Percentiles rank a stretch among this genome's conserved stretches.
Conservation (phyloP, 2,113 vertebrate species). For the Holacanthus passer region DNA sequence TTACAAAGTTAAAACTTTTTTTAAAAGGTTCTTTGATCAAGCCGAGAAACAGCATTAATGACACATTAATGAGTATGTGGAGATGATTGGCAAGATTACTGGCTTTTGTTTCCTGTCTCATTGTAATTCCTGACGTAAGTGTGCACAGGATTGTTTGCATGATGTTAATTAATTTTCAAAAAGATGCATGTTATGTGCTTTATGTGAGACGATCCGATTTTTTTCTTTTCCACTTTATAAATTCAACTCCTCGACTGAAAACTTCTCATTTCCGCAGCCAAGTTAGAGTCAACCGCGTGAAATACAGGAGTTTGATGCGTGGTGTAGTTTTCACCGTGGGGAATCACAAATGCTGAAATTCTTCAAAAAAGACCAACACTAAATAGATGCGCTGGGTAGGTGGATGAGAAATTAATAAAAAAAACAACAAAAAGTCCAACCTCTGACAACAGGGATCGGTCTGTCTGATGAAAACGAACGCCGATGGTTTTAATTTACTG, state of each 20-base stretch:
- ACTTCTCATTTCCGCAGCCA: constrained; percentile 17
- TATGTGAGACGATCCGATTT: not conserved
- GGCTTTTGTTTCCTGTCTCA: constrained; percentile 8
- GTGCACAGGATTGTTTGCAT: constrained; percentile 1
- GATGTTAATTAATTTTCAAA: constrained; percentile 1
- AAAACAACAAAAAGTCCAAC: constrained; percentile 17
- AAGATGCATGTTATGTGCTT: not conserved
- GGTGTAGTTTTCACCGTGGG: constrained; percentile 34
- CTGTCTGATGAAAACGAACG: constrained; percentile 71
- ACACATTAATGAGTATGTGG: constrained; percentile 42
- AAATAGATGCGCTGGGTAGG: constrained; percentile 49
- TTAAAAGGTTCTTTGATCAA: constrained; percentile 50
- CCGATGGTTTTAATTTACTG: constrained; percentile 77
- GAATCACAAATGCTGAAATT: constrained; percentile 49
- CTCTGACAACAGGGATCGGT: constrained; percentile 67
- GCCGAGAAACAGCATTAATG: constrained; percentile 26
- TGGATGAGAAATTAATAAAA: constrained; percentile 19
- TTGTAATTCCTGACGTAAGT: constrained; percentile 25
- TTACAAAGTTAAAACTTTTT: constrained; percentile 57
- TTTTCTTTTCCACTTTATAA: not conserved
- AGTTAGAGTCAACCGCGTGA: not conserved
- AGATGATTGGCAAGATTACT: constrained; percentile 48
- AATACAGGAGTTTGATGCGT: constrained; percentile 23
- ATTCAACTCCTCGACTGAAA: not conserved
- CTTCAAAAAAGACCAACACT: constrained; percentile 36